A percentile compares a stretch with the other conserved stretches of the same genome.
These are phyloP conservation scores for Pseudorasbora parva DNA, from an alignment of 2,113 vertebrate species.

Conservation along the genomic window DNA sequence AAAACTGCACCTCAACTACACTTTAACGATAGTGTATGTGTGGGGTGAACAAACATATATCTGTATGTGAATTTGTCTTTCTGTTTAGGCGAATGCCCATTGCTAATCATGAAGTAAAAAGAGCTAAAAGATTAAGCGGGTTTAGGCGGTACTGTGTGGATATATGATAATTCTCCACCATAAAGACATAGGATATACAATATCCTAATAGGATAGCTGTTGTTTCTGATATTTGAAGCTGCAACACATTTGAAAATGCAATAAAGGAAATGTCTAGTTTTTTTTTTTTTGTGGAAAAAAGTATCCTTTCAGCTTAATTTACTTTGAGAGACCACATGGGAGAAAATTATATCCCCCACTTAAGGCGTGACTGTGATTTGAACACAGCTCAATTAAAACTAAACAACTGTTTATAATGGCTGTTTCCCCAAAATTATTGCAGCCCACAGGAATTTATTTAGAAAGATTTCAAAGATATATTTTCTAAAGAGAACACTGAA, in stretches of 20 bases:
- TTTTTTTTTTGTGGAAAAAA: slow-evolving; percentile 22
- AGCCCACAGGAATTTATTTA: not conserved
- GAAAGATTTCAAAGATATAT: not conserved
- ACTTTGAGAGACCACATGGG: slow-evolving; percentile 19
- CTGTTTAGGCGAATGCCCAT: not conserved
- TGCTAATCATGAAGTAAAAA: not conserved
- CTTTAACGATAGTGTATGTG: not conserved
- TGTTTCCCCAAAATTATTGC: not conserved
- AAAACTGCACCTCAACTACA: not conserved
- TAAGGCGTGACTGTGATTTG: slow-evolving; percentile 19
- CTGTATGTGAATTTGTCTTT: not conserved
- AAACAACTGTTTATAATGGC: slow-evolving; percentile 5
- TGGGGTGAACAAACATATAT: not conserved
- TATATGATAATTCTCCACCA: not conserved
- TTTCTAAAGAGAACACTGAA: slow-evolving; percentile 4
- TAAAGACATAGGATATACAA: slow-evolving; percentile 2
- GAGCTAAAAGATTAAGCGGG: not conserved
- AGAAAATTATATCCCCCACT: not conserved
- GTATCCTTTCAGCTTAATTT: slow-evolving; percentile 18
- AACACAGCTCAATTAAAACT: slow-evolving; percentile 28
- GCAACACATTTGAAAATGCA: slow-evolving; percentile 37
- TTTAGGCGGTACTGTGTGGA: not conserved
- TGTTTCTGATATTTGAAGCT: slow-evolving; percentile 47
- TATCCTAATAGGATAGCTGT: no score
- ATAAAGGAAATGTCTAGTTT: slow-evolving; percentile 30